These are phyloP conservation scores for Stenchaetothrips biformis DNA, from an alignment of 2,888 invertebrate species.

Conservation along the genomic window DNA sequence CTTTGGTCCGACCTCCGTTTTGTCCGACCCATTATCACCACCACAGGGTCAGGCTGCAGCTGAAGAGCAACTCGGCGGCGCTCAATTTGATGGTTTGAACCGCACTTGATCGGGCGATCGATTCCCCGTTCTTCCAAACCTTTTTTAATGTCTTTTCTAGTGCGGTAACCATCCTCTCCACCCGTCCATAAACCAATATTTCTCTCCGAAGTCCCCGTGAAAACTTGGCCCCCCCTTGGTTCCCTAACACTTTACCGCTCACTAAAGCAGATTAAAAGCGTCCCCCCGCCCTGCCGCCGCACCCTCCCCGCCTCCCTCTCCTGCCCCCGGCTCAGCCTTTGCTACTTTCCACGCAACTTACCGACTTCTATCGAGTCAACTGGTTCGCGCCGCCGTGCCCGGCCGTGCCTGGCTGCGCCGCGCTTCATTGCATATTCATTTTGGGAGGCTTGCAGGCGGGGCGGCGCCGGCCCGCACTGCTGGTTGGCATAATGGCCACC, in stretches of 20 bases:
- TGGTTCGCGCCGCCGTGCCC: background rate
- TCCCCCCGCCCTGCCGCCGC: background rate
- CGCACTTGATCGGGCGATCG: too few relatives aligned
- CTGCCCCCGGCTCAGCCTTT: background rate
- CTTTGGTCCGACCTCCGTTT: too few relatives aligned
- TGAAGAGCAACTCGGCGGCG: too few relatives aligned
- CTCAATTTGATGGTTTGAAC: too few relatives aligned
- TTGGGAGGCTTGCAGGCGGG: background rate
- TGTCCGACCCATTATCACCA: too few relatives aligned
- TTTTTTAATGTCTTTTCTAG: too few relatives aligned
- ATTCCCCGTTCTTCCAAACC: too few relatives aligned
- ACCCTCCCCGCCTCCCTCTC: background rate
- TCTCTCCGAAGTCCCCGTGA: background rate
- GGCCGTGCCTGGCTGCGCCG: background rate
- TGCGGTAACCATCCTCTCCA: background rate
- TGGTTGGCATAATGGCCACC: background rate
- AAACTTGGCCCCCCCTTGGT: background rate
- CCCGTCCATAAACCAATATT: background rate
- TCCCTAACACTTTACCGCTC: conserved; percentile 15
- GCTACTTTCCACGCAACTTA: conserved; percentile 20
- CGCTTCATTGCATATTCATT: conserved; percentile 23
- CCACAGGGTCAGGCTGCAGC: too few relatives aligned
- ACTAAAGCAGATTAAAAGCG: conserved; percentile 19
- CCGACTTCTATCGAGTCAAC: conserved; percentile 24
- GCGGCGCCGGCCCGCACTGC: background rate